A percentile compares a stretch with the other conserved stretches of the same genome.
Conservation (phyloP, 2,888 invertebrate species). For the Pyrrhia umbra region DNA sequence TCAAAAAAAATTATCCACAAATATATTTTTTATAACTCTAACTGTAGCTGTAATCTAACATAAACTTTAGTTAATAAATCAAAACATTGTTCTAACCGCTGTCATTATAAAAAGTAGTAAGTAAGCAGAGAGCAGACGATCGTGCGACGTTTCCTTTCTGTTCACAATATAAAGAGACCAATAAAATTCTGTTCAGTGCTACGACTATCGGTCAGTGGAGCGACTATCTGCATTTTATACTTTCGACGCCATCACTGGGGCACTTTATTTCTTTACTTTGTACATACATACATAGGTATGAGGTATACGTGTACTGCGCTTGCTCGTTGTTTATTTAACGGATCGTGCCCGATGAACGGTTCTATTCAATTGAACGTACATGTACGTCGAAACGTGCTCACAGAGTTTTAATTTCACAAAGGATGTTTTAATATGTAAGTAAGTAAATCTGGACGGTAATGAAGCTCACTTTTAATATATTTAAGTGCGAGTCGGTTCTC, state of each 20-base stretch:
- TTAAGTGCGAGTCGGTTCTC: background rate
- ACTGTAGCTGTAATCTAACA: too few relatives aligned
- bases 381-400: constrained; percentile 57
- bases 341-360: constrained; percentile 70
- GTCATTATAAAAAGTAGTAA: constrained; percentile 51
- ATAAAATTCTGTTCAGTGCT: constrained; percentile 81
- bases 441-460: constrained; percentile 36
- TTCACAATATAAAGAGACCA: constrained; percentile 74
- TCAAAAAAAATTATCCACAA: too few relatives aligned
- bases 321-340: constrained; percentile 78
- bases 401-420: constrained; percentile 48
- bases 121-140: constrained; percentile 58
- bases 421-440: constrained; percentile 48
- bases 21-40: too few relatives aligned
- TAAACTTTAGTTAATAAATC: constrained; percentile 8
- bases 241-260: constrained; percentile 74
- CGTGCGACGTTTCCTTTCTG: constrained; percentile 62
- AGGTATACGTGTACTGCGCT: constrained; percentile 64
- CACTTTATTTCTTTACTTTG: constrained; percentile 81
- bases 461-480: constrained; percentile 20
- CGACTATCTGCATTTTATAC: constrained; percentile 86
- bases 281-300: constrained; percentile 68
- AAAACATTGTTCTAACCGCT: constrained; percentile 43
- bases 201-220: constrained; percentile 80
- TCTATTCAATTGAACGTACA: constrained; percentile 73